Evolutionary conservation across 2,888 invertebrate species (phyloP).

Genomic region (Orthonychiurus folsomi): DNA sequence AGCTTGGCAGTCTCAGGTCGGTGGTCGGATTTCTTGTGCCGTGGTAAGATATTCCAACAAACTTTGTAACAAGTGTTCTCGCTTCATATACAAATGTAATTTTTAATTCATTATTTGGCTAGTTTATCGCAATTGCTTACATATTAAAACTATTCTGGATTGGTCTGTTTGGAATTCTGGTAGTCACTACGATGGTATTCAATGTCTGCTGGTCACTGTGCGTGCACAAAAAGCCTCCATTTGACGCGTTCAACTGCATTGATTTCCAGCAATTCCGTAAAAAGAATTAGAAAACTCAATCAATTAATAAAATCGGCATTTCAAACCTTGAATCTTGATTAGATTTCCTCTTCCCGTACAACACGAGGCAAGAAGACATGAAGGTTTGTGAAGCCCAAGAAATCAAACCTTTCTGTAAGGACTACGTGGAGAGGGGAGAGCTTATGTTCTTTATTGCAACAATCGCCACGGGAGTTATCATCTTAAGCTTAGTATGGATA

Average conservation of each 20-base stretch:
- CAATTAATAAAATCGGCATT: too few species aligned
- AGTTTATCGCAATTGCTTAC: slow-evolving; percentile 83
- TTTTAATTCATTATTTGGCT: neutral
- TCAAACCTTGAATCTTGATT: too few species aligned
- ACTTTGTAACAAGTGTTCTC: too few species aligned
- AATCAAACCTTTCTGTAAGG: slow-evolving; percentile 80
- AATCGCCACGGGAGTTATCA: slow-evolving; percentile 71
- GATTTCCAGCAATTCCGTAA: slow-evolving; percentile 78
- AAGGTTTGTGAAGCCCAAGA: slow-evolving; percentile 66
- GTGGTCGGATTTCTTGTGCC: slow-evolving; percentile 76
- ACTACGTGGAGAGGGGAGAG: slow-evolving; percentile 82
- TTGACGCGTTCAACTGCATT: slow-evolving; percentile 56
- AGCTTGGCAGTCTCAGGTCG: slow-evolving; percentile 83
- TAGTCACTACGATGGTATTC: slow-evolving; percentile 76
- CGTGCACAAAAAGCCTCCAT: slow-evolving; percentile 52
- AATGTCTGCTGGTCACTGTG: slow-evolving; percentile 84
- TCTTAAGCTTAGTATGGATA: slow-evolving; percentile 76
- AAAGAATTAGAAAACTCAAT: slow-evolving; percentile 41
- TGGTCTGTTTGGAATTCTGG: slow-evolving; percentile 68
- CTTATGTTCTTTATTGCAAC: slow-evolving; percentile 83
- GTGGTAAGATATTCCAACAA: slow-evolving; percentile 56
- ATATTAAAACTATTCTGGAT: slow-evolving; percentile 75
- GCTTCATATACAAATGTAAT: too few species aligned
- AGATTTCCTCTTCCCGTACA: slow-evolving; percentile 79
- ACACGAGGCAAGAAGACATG: slow-evolving; percentile 67